Evolutionary conservation across 2,888 invertebrate genomes (phyloP).

Genomic region (Caenorhabditis sinica): DNA sequence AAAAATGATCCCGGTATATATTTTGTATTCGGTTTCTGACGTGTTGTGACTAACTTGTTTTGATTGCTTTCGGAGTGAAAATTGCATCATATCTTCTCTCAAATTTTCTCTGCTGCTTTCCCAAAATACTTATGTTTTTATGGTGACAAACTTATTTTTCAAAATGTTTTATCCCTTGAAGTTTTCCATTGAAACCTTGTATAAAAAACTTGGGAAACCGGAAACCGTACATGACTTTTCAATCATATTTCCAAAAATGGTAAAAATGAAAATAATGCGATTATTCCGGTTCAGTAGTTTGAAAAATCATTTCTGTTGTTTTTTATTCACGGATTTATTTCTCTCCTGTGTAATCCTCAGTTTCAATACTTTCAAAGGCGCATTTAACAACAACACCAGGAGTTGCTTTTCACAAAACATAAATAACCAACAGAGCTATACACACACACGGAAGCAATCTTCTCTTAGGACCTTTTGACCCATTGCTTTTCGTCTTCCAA

Average conservation of each 20-base stretch:
- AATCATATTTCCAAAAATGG: constrained; percentile 28
- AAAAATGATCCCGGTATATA: constrained; percentile 10
- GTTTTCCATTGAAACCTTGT: neutral
- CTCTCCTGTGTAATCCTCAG: neutral
- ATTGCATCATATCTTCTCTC: constrained; percentile 38
- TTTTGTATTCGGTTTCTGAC: constrained; percentile 10
- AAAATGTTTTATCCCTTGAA: constrained; percentile 4
- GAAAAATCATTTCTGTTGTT: constrained; percentile 37
- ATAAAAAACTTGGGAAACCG: neutral
- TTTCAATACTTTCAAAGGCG: neutral
- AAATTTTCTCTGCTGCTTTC: constrained; percentile 4
- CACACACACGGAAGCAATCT: constrained; percentile 43
- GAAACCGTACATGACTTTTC: constrained; percentile 31
- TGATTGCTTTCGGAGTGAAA: constrained; percentile 27
- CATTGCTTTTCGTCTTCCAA: constrained; percentile 7
- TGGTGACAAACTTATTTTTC: neutral
- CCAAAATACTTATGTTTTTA: neutral
- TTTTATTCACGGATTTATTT: neutral
- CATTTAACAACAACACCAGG: neutral
- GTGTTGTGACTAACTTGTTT: constrained; percentile 19
- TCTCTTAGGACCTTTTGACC: constrained; percentile 11
- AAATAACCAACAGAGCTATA: constrained; percentile 3
- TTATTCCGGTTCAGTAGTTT: constrained; percentile 56
- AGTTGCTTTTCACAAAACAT: neutral
- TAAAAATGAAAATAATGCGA: constrained; percentile 53